Percentiles rank a stretch among this genome's conserved stretches.
Conservation (phyloP, 2,113 vertebrate genomes). For the Greenwoodochromis staneri region DNA sequence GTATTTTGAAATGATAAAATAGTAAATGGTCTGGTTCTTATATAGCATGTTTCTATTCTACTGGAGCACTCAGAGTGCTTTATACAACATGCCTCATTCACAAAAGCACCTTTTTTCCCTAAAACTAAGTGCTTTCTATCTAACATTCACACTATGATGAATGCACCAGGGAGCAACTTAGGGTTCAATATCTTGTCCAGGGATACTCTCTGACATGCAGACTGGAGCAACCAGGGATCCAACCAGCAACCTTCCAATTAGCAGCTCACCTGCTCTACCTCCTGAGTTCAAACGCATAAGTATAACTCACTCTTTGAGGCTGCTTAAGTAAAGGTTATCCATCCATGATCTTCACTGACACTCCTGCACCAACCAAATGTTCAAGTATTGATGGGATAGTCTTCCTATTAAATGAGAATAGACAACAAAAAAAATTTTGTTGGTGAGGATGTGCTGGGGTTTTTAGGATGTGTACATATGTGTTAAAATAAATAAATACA, state of each 20-base stretch:
- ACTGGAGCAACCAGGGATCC: not conserved
- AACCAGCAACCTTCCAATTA: not conserved
- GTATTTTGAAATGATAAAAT: not conserved
- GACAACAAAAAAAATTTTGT: rapidly evolving
- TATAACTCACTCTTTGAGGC: not conserved
- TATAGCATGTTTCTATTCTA: not conserved
- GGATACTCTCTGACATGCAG: not conserved
- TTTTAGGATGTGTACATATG: not conserved
- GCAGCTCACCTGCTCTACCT: not conserved
- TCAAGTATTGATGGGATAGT: not conserved
- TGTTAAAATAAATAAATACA: not conserved
- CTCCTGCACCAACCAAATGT: not conserved
- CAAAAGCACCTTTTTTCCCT: not conserved
- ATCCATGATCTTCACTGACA: not conserved
- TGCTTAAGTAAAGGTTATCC: not conserved
- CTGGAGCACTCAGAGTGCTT: not conserved
- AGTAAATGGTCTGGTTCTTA: not conserved
- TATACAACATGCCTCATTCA: not conserved
- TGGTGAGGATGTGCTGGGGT: not conserved
- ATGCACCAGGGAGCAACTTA: not conserved
- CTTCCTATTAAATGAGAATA: not conserved
- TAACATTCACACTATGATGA: not conserved
- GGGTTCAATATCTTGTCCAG: not conserved
- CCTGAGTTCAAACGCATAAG: not conserved
- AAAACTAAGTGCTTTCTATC: not conserved